phyloP scores from a whole-genome alignment of 2,797 vertebrate genomes.

The Xiphophorus birchmanni region DNA sequence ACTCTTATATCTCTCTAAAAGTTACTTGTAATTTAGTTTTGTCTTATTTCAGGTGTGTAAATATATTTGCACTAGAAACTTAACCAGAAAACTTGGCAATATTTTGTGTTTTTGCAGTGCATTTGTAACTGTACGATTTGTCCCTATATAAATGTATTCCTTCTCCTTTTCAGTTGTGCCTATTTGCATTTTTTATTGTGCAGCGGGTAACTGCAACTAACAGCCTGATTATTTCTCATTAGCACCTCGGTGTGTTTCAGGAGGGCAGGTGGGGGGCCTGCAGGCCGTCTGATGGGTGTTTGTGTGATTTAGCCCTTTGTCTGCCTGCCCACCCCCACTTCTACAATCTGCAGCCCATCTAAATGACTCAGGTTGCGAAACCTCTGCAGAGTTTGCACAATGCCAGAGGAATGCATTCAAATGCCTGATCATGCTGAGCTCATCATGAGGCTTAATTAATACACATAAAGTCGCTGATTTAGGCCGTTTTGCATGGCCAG shows the following conservation, averaged over 20 bases:
- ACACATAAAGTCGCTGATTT: constrained; percentile 81
- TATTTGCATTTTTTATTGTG: constrained; percentile 50
- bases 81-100: too few species aligned
- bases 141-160: constrained; percentile 65
- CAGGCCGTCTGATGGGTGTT: constrained; percentile 37
- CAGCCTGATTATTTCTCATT: constrained; percentile 63
- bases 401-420: constrained; percentile 79
- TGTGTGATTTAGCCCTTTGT: constrained; percentile 67
- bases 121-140: constrained; percentile 61
- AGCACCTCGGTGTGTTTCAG: constrained; percentile 41
- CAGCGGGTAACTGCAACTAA: constrained; percentile 27
- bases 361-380: constrained; percentile 48
- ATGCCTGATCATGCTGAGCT: constrained; percentile 73
- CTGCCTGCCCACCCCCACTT: constrained; percentile 47
- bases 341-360: constrained; percentile 57
- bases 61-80: too few species aligned
- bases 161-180: constrained; percentile 51
- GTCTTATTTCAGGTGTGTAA: too few species aligned
- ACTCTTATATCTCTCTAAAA: too few species aligned
- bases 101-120: too few species aligned
- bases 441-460: constrained; percentile 85
- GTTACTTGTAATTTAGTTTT: too few species aligned
- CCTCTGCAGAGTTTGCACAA: constrained; percentile 80
- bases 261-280: constrained; percentile 26
- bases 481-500: constrained; percentile 73